These are phyloP conservation scores for Chionomys nivalis DNA, from an alignment of 2,113 vertebrate genomes.

Conservation along the genomic window DNA sequence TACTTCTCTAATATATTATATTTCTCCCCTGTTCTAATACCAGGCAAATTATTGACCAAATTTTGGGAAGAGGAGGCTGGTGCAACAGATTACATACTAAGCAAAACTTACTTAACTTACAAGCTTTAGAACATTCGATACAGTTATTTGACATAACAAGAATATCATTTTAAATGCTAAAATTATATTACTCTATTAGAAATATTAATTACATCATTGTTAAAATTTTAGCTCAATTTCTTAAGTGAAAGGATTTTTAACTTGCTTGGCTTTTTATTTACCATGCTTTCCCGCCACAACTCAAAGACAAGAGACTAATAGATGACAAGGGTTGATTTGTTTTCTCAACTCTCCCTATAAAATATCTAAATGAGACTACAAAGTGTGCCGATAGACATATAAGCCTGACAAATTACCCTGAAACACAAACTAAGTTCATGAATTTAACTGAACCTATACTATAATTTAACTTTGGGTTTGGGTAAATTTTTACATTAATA, in stretches of 20 bases:
- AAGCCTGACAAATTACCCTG: constrained; percentile 36
- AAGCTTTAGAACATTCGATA: neutral
- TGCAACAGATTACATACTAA: neutral
- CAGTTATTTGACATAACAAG: neutral
- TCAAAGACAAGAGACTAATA: neutral
- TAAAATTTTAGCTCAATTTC: neutral
- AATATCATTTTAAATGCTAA: neutral
- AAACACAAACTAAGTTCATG: constrained; percentile 53
- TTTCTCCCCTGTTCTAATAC: neutral
- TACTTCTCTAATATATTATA: neutral
- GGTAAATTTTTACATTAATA: constrained; percentile 38
- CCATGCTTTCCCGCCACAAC: neutral
- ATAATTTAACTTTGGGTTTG: constrained; percentile 49
- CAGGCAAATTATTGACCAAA: neutral
- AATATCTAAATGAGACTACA: constrained; percentile 26
- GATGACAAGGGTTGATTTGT: constrained; percentile 11
- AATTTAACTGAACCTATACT: neutral
- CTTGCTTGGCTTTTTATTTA: constrained; percentile 2
- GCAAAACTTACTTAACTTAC: neutral
- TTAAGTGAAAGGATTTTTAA: neutral
- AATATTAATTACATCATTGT: neutral
- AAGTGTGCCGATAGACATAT: constrained; percentile 22
- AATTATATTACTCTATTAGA: neutral
- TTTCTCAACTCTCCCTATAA: neutral
- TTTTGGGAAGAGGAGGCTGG: neutral